Percentiles rank a stretch among this genome's conserved stretches.
These are phyloP conservation scores for Drosophila mojavensis DNA, from an alignment of 1,140 invertebrate species.

Conservation along the genomic window DNA sequence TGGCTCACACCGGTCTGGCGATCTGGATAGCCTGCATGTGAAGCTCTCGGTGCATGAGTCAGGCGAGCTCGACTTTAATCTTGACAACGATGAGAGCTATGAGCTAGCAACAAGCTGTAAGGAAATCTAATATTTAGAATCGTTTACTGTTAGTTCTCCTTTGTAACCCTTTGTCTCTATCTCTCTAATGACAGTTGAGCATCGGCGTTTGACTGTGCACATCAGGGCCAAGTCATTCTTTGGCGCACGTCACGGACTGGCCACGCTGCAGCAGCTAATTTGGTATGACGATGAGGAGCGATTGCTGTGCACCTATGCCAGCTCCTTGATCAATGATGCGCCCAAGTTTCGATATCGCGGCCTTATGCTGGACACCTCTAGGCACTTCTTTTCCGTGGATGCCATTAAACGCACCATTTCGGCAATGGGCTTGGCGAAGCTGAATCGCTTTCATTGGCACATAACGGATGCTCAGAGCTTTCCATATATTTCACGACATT, in stretches of 20 bases:
- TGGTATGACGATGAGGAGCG: conserved; percentile 89
- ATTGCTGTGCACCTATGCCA: conserved; percentile 86
- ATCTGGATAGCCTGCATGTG: conserved; percentile 85
- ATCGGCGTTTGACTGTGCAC: conserved; percentile 85
- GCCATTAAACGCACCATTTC: conserved; percentile 90
- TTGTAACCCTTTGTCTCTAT: not conserved
- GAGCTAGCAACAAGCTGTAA: conserved; percentile 86
- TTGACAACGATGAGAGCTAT: conserved; percentile 91
- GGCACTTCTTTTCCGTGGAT: conserved; percentile 90
- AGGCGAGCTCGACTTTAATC: conserved; percentile 85
- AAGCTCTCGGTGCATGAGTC: conserved; percentile 85
- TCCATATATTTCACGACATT: conserved; percentile 88
- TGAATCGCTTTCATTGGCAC: conserved; percentile 95
- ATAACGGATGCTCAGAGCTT: conserved; percentile 93
- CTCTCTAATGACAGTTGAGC: conserved; percentile 68
- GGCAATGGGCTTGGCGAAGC: conserved; percentile 91
- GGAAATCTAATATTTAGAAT: conserved; percentile 2
- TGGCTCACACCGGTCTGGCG: conserved; percentile 61
- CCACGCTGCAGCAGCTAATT: conserved; percentile 91
- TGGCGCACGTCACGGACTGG: conserved; percentile 91
- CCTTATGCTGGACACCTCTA: conserved; percentile 90
- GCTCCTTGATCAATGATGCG: conserved; percentile 86
- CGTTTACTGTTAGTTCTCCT: not conserved
- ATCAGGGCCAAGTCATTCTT: conserved; percentile 89
- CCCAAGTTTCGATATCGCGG: conserved; percentile 88